Percentiles rank a stretch among this genome's conserved stretches.
These are phyloP conservation scores for Ariopsis seemanni DNA, from an alignment of 2,113 vertebrate genomes.

Conservation along the genomic window DNA sequence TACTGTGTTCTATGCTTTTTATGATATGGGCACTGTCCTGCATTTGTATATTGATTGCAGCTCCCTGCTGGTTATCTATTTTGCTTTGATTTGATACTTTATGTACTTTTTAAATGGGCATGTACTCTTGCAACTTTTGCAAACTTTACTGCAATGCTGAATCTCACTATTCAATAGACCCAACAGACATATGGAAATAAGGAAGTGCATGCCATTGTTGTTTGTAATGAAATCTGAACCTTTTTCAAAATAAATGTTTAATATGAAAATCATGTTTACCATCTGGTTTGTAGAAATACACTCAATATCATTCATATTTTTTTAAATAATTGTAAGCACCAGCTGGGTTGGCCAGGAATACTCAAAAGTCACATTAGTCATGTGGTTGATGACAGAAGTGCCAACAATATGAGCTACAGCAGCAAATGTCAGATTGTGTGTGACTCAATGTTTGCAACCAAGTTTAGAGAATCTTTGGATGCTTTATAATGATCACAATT, in stretches of 20 bases:
- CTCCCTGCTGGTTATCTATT: background rate
- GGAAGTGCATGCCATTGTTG: background rate
- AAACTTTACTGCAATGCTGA: background rate
- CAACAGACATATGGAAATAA: background rate
- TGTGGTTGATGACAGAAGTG: slow-evolving; percentile 21
- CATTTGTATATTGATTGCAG: background rate
- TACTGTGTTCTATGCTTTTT: background rate
- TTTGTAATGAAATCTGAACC: background rate
- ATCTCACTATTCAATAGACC: background rate
- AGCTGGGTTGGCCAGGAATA: background rate
- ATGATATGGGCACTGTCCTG: background rate
- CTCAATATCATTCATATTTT: background rate
- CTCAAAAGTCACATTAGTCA: slow-evolving; percentile 13
- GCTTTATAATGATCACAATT: slow-evolving; percentile 9
- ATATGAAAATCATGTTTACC: background rate
- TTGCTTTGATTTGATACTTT: background rate
- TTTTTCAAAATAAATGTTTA: background rate
- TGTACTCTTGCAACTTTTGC: background rate
- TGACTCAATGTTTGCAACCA: background rate
- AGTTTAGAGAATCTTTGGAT: background rate
- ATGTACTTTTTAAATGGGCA: background rate
- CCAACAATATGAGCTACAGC: slow-evolving; percentile 9
- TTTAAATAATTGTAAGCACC: background rate
- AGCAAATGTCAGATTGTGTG: slow-evolving; percentile 1
- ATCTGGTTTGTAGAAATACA: background rate